Evolutionary conservation across 2,113 vertebrate genomes (phyloP).

Genomic region (Sminthopsis crassicaudata): DNA sequence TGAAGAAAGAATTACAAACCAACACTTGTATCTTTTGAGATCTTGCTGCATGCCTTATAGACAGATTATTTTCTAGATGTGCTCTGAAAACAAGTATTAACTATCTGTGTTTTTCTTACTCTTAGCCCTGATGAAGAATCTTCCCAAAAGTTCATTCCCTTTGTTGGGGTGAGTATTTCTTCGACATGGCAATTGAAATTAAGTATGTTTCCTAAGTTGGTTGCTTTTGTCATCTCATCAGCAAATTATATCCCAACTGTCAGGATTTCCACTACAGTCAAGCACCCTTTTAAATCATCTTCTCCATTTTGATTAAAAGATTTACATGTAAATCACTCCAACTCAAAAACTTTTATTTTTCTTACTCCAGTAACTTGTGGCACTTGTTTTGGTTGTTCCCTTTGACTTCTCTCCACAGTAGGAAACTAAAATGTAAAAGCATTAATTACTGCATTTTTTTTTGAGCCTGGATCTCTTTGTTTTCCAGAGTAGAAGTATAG

Average conservation of each 20-base stretch:
- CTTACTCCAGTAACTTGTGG: background rate
- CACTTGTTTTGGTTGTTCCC: background rate
- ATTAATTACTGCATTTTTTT: background rate
- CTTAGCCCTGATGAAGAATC: constrained; percentile 96
- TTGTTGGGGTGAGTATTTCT: constrained; percentile 91
- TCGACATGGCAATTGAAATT: background rate
- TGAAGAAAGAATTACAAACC: constrained; percentile 58
- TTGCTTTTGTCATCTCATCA: fast-evolving
- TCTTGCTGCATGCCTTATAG: constrained; percentile 80
- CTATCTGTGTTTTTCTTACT: constrained; percentile 66
- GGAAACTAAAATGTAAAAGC: background rate
- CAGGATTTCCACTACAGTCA: fast-evolving
- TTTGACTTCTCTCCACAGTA: background rate
- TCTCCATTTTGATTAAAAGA: fast-evolving
- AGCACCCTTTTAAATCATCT: background rate
- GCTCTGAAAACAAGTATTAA: constrained; percentile 34
- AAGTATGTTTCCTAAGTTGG: background rate
- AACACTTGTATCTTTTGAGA: constrained; percentile 73
- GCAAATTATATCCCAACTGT: fast-evolving
- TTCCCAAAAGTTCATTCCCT: constrained; percentile 98
- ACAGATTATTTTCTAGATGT: fast-evolving
- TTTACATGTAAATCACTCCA: background rate
- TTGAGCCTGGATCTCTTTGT: background rate
- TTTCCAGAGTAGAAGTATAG: background rate
- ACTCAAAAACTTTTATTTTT: background rate